A percentile compares a stretch with the other conserved stretches of the same genome.
Conservation (phyloP, 2,797 vertebrate species). For the Cuniculus paca region DNA sequence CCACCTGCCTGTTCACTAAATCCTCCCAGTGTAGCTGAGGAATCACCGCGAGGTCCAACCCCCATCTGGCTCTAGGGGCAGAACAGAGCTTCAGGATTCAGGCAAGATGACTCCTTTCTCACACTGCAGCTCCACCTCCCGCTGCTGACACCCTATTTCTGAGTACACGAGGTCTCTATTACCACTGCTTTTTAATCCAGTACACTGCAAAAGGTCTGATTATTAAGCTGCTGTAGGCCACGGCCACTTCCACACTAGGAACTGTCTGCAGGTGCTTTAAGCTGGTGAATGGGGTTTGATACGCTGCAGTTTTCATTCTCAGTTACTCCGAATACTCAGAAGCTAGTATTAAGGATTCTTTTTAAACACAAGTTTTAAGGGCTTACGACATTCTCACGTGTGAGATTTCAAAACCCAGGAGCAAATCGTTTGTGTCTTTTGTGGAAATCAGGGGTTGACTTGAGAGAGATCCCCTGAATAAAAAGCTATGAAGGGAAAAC, state of each 20-base stretch:
- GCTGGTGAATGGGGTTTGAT: background rate
- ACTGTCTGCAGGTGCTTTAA: background rate
- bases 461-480: background rate
- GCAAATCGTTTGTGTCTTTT: background rate
- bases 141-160: background rate
- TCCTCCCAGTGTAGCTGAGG: accelerated
- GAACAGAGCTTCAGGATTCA: background rate
- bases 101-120: background rate
- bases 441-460: background rate
- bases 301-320: background rate
- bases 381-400: background rate
- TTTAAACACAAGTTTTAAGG: conserved; percentile 27
- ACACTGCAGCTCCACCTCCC: background rate
- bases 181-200: background rate
- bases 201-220: background rate
- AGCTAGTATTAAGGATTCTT: background rate
- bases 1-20: background rate
- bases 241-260: background rate
- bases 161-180: background rate
- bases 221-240: background rate
- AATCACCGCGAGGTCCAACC: background rate
- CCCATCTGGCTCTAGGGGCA: background rate
- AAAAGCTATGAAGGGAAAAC: background rate
- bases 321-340: conserved; percentile 5
- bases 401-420: background rate